Base-by-base conservation (phyloP, 2,888 invertebrate genomes). In the Spilarctia lutea region DNA sequence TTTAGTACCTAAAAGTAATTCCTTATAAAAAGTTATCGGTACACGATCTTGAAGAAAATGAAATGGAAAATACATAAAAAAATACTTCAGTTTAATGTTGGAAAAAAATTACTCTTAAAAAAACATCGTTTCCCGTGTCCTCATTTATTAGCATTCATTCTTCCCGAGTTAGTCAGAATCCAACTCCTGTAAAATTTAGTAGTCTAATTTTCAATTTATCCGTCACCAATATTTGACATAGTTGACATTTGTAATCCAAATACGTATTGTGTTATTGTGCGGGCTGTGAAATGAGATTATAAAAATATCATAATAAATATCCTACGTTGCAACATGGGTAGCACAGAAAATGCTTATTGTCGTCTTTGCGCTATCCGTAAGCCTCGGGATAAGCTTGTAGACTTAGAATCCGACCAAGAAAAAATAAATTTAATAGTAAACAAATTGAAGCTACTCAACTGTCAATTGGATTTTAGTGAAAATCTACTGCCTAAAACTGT, bases 321-420 rank as follows among this genome's bases (percentile, higher is more conserved):
- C 20, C 16, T 27, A 27, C 8, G 30, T 39, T 30, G 35, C 60
- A 81, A 52, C n/a, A 91, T 89, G 89, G 82, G 84, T 81, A 80
- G 71, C 35, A 73, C 73, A 20, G 79, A 85, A 79, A 76, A 75
- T n/a, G 77, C 81, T 33, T 87, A 88, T 72, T 93, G 92, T 74
- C 84, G 91, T 63, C 82, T 92, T 7, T 94, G 94, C 73, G 94
- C 94, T 1, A 86, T 89, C 77, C 76, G 83, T 42, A 93, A 91
- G 77, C 87, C 89, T 8, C 79, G 70, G 42, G 83, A 84, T 24
- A 90, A 91, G 82, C 86, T 92, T 33, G 76, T 89, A 35, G 83
- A 92, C 69, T 72, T 93, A n/a, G 76, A 83, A 77, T 69, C 52
- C 4, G 87, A 93, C 45, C 77, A 81, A 7, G 83, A 78, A 20